Evolutionary conservation across 2,888 invertebrate species (phyloP), one percentile per base, ranked within the genome.

Genomic region (Zygaena filipendulae): DNA sequence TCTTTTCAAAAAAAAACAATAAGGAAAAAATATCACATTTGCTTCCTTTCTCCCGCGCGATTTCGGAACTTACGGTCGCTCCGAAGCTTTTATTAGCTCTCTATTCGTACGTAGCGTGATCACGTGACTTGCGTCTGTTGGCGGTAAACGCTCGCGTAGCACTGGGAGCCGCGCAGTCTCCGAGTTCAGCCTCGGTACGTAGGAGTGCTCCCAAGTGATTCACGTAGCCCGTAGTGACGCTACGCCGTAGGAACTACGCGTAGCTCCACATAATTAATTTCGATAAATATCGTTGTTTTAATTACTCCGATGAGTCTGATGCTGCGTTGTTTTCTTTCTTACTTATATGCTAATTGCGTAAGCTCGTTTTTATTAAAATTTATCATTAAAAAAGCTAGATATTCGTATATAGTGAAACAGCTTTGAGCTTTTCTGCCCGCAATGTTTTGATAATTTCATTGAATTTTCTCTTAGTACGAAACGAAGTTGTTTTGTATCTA

Each of bases 91-190:
- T n/a, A n/a, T n/a, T n/a, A n/a, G n/a, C n/a, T n/a, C n/a, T n/a
- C n/a, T n/a, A n/a, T n/a, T n/a, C n/a, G n/a, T n/a, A n/a, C n/a
- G n/a, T n/a, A n/a, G n/a, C n/a, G n/a, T n/a, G n/a, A n/a, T n/a
- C n/a, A 16, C 16, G 16, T 16, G 16, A 6, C 7, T 7, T 42
- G 56, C 64, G 61, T 55, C 52, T 41, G 44, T 31, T 36, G 52
- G 32, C 41, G 35, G 37, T 43, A 42, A 47, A 43, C 33, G 49
- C 45, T 47, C 52, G 52, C 54, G 60, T 53, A 55, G 53, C 43
- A 74, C 74, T 74, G 67, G 45, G 45, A 54, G 52, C 43, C 68
- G 74, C 74, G 74, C 72, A 72, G 71, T 62, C 74, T 74, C 74
- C 61, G 59, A 61, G 47, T 55, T 55, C 50, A 48, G 44, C 32